Conservation (phyloP, 1,140 invertebrate species). For the Drosophila subobscura region DNA sequence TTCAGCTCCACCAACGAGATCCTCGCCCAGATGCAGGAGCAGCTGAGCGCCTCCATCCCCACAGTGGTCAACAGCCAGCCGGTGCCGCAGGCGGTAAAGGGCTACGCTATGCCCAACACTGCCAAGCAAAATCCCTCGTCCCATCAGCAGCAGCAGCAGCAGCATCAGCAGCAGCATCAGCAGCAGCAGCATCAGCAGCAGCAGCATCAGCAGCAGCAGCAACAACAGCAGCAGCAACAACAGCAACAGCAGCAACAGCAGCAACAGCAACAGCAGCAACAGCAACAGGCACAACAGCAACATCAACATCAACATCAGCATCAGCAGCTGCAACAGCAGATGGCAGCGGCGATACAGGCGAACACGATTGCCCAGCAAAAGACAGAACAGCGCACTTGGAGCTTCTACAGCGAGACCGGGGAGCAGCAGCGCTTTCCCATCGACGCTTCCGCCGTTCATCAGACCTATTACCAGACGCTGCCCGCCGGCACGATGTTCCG, state of each 20-base stretch:
- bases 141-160: slow-evolving; percentile 36
- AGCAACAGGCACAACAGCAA: slow-evolving; percentile 67
- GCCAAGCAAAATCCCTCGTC: slow-evolving; percentile 74
- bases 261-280: slow-evolving; percentile 36
- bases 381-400: slow-evolving; percentile 80
- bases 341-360: slow-evolving; percentile 47
- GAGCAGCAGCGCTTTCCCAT: slow-evolving; percentile 77
- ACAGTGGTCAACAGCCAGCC: slow-evolving; percentile 74
- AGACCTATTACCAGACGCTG: slow-evolving; percentile 84
- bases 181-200: slow-evolving; percentile 43
- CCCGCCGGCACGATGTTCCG: slow-evolving; percentile 83
- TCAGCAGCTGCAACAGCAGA: slow-evolving; percentile 68
- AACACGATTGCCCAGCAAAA: slow-evolving; percentile 74
- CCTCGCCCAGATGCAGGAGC: slow-evolving; percentile 90
- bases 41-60: slow-evolving; percentile 86
- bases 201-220: slow-evolving; percentile 32
- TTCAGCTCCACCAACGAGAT: slow-evolving; percentile 91
- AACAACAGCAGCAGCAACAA: slow-evolving; percentile 41
- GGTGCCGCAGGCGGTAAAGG: slow-evolving; percentile 71
- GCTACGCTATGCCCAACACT: slow-evolving; percentile 77
- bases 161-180: slow-evolving; percentile 12
- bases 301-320: slow-evolving; percentile 69
- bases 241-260: slow-evolving; percentile 25
- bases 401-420: slow-evolving; percentile 75
- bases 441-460: slow-evolving; percentile 73